phyloP scores from a whole-genome alignment of 2,888 invertebrate species.

The Amiota minor region DNA sequence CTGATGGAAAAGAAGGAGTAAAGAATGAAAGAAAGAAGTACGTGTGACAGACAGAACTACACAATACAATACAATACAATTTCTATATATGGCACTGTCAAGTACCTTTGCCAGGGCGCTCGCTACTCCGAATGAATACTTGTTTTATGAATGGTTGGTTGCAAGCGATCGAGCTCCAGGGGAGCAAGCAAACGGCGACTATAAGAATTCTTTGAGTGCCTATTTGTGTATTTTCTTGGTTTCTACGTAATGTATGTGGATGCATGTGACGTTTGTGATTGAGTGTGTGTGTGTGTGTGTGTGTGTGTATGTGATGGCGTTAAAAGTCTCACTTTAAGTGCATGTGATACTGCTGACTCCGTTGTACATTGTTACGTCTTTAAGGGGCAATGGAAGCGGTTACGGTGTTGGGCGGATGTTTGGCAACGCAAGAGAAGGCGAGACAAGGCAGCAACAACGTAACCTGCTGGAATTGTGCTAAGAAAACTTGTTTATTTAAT shows the following conservation, averaged over 20 bases:
- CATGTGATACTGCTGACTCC: slow-evolving; percentile 28
- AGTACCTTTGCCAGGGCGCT: background rate
- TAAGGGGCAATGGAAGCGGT: background rate
- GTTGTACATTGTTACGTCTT: slow-evolving; percentile 25
- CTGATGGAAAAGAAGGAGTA: too few species aligned
- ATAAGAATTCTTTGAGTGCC: too few species aligned
- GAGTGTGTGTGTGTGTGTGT: background rate
- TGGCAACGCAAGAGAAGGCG: background rate
- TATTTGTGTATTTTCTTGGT: background rate
- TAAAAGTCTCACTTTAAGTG: slow-evolving; percentile 42
- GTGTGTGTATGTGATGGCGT: slow-evolving; percentile 42
- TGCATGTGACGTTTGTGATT: slow-evolving; percentile 13
- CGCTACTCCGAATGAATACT: background rate
- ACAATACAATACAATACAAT: slow-evolving; percentile 37
- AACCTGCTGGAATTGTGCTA: background rate
- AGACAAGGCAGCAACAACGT: too few species aligned
- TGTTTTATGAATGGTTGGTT: too few species aligned
- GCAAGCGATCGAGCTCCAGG: slow-evolving; percentile 46
- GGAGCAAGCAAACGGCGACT: slow-evolving; percentile 38
- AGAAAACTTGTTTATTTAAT: slow-evolving; percentile 50
- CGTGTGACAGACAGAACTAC: slow-evolving; percentile 1
- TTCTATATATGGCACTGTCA: slow-evolving; percentile 25
- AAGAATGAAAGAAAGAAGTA: too few species aligned
- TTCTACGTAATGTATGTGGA: slow-evolving; percentile 35
- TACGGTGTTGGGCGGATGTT: background rate